phyloP scores from a whole-genome alignment of 2,797 vertebrate species.

The Cuculus canorus region DNA sequence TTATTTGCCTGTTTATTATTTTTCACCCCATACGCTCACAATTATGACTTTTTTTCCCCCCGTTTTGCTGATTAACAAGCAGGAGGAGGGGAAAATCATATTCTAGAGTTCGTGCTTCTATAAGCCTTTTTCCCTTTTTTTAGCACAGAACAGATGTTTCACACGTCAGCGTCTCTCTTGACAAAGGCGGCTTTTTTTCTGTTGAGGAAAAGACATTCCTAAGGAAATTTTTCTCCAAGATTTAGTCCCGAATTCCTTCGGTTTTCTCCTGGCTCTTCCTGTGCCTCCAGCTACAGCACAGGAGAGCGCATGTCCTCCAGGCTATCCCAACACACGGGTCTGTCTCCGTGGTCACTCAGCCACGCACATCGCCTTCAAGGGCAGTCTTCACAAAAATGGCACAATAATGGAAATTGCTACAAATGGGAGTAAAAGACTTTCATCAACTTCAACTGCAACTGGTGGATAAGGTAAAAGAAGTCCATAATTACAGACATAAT shows the following conservation, averaged over 20 bases:
- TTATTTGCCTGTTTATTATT: neutral
- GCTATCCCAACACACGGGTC: neutral
- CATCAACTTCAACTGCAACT: slow-evolving; percentile 16
- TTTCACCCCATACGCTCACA: neutral
- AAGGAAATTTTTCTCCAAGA: neutral
- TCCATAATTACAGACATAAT: slow-evolving; percentile 41
- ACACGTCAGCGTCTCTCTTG: slow-evolving; percentile 45
- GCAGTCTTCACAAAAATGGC: slow-evolving; percentile 17
- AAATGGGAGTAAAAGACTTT: slow-evolving; percentile 57
- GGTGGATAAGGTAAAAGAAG: slow-evolving; percentile 38
- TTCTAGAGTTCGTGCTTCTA: neutral
- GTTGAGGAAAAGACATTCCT: neutral
- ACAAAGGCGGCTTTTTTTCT: slow-evolving; percentile 45
- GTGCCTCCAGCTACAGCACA: neutral
- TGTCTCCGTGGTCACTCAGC: neutral
- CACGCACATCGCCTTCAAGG: neutral
- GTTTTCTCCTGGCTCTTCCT: neutral
- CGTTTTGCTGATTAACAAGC: slow-evolving; percentile 1
- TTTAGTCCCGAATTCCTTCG: neutral
- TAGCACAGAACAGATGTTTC: slow-evolving; percentile 54
- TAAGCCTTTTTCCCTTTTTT: slow-evolving; percentile 35
- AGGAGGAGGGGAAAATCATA: neutral
- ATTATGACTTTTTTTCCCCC: neutral
- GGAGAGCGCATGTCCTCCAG: neutral
- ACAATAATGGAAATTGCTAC: slow-evolving; percentile 48